Evolutionary conservation across 1,140 invertebrate genomes (phyloP), one percentile per base, ranked within the genome.

Genomic region (Drosophila obscura): DNA sequence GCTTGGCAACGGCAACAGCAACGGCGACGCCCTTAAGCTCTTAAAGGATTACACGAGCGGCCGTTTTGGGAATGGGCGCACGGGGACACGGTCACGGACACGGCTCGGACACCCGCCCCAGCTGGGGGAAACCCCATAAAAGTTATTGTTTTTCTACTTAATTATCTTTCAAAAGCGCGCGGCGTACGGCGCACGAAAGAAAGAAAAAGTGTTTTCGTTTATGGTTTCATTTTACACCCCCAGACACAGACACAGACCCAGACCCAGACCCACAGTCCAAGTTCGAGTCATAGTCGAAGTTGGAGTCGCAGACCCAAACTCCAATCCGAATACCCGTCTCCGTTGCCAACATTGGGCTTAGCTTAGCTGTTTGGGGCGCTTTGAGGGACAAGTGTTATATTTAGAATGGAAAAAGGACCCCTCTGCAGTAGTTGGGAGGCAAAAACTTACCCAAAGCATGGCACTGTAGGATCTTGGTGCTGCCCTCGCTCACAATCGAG

Each of bases 401-500:
- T 84, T 84, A 80, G 67, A 48, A 50, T 50, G 57, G 72, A 56
- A 49, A 73, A 73, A 31, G 66, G 55, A 26, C 60, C 26, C 4
- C 46, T 19, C 22, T 11, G 22, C 9, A 67, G 49, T 15, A 43
- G 45, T 9, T 41, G 57, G 0, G 45, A 39, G 11, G 7, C 8
- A 46, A 63, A 56, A 26, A 93, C 94, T 95, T 93, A 97, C 96
- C 96, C 92, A 95, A 93, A 16, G 96, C 96, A 92, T 96, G 96
- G 92, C 96, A 97, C 92, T 97, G 96, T 61, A 97, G 94, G 92
- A 97, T 97, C 94, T 97, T 98, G 11, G 95, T 97, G 69, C 95
- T 94, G 89, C 96, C 96, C 93, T 97, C 96, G 90, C 94, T 95
- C 77, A 97, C 96, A 85, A 97, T 95, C 89, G 95, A 96, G 72